Percentiles rank a stretch among this genome's conserved stretches.
Evolutionary conservation across 1,140 invertebrate genomes (phyloP).

Genomic region (Euborellia annulipes): DNA sequence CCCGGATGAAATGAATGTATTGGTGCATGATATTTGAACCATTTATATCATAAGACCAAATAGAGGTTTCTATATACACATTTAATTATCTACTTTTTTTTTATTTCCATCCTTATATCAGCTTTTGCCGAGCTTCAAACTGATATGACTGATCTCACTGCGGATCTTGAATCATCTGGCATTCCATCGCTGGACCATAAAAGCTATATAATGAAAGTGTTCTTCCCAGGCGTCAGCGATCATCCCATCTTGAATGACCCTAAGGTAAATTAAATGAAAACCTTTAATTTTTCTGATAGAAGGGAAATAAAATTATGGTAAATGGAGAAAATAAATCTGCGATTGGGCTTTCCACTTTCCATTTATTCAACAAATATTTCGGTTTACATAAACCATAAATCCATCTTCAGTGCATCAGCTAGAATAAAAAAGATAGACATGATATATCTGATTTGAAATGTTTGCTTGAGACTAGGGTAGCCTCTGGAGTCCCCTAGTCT

Average conservation of each 20-base stretch:
- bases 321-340: no score
- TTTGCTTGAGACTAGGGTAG: no score
- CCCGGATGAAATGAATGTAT: no score
- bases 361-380: background rate
- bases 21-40: no score
- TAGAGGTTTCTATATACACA: background rate
- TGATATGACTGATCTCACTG: constrained; percentile 95
- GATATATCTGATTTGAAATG: no score
- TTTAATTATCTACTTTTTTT: background rate
- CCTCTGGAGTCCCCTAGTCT: no score
- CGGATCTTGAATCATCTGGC: constrained; percentile 85
- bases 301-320: no score
- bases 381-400: background rate
- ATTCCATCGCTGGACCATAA: constrained; percentile 92
- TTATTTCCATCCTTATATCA: no score
- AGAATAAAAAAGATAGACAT: no score
- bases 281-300: background rate
- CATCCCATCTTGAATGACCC: constrained; percentile 81
- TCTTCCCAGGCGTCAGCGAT: constrained; percentile 87
- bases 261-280: constrained; percentile 31
- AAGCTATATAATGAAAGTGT: constrained; percentile 96
- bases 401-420: no score
- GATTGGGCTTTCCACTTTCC: background rate
- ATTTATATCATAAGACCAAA: no score
- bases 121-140: constrained; percentile 98